Conservation (phyloP, 2,797 vertebrate genomes). For the Phyllotis vaccarum region DNA sequence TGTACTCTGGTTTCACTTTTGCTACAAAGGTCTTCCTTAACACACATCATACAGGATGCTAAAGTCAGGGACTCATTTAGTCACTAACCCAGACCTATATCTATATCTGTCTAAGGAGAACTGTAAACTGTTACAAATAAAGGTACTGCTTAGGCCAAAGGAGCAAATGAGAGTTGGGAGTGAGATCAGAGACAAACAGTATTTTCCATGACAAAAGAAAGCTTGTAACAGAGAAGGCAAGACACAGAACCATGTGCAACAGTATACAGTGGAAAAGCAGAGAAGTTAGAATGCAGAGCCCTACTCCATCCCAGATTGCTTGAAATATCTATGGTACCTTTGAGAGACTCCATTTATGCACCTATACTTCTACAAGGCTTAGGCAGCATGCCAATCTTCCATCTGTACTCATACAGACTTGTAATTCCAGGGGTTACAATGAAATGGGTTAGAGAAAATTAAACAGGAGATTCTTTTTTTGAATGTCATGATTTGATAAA, state of each 20-base stretch:
- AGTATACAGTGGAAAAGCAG: background rate
- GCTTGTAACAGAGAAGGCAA: background rate
- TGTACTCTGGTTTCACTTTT: background rate
- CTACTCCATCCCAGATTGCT: background rate
- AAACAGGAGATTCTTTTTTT: background rate
- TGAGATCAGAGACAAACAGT: background rate
- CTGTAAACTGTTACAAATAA: background rate
- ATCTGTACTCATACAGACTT: background rate
- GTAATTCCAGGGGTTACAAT: background rate
- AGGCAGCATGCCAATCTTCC: background rate
- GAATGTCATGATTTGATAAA: background rate
- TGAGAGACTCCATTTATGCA: background rate
- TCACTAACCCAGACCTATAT: background rate
- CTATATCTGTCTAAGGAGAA: background rate
- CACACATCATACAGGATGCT: background rate
- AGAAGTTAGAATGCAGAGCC: background rate
- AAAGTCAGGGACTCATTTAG: background rate
- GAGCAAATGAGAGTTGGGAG: background rate
- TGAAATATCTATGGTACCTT: background rate
- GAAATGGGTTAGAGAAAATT: background rate
- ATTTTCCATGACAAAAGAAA: background rate
- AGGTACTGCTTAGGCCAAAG: background rate
- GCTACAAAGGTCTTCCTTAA: background rate
- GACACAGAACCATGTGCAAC: background rate
- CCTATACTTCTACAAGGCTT: background rate